Base-by-base conservation (phyloP, 2,888 invertebrate genomes). In the Hyposoter didymator region DNA sequence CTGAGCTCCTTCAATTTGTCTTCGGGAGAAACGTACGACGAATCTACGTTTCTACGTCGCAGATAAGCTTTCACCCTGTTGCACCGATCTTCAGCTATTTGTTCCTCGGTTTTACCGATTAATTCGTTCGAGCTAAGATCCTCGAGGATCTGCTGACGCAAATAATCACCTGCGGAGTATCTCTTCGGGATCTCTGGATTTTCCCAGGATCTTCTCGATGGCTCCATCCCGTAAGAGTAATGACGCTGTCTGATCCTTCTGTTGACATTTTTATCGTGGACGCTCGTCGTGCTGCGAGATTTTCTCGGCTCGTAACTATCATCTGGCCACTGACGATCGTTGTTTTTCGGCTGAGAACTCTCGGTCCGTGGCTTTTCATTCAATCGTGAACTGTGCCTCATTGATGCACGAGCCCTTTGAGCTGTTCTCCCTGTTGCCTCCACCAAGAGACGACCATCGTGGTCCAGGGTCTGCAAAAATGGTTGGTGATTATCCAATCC, bases 391-490 rank as follows among this genome's bases (percentile, higher is more conserved):
- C 91, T 91, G 1, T 91, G 90, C 0, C 89, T 89, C 52, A 92
- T 92, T 6, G 92, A 90, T 8, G 93, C 93, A 28, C 92, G 90
- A 8, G 93, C 93, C 43, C 91, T 87, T 69, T 93, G 93, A 0
- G 93, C 93, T 0, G 91, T 92, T 73, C 90, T 88, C 1, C 91
- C 92, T 10, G 87, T 92, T 1, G 92, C 92, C 78, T 93, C 93
- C 0, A 93, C 92, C 76, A 93, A 78, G 0, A 92, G 81, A 0
- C 91, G 89, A 4, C 93, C 93, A 69, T 93, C 90, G 70, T 91
- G 91, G 87, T 93, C 92, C 70, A 93, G 78, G 49, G 92, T 87
- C 62, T 93, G 92, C 10, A 93, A 90, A 2, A 93, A 89, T 6
- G 93, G 93, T 17, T 92, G 83, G 12, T 85, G 79, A 67, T 43